These are phyloP conservation scores for Trachops cirrhosus DNA, from an alignment of 2,797 vertebrate genomes.

Conservation along the genomic window DNA sequence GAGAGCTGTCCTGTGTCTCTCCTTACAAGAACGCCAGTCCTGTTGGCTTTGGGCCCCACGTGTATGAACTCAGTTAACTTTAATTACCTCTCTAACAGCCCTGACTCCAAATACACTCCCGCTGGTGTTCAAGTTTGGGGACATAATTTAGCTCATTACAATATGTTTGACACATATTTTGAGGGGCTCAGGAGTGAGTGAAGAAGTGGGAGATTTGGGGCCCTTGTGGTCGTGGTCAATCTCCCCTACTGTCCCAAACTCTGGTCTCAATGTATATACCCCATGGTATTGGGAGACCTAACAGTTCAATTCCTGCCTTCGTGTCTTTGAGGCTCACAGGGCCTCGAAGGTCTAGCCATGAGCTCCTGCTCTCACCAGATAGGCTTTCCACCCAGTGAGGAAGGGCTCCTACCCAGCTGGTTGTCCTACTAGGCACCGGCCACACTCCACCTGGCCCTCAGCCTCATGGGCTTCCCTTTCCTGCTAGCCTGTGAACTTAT, in stretches of 20 bases:
- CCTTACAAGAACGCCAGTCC: not conserved
- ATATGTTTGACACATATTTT: not conserved
- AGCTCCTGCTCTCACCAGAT: not conserved
- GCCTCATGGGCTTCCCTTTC: not conserved
- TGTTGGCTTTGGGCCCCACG: no score
- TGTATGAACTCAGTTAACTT: not conserved
- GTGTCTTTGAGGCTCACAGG: not conserved
- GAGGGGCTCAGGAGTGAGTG: not conserved
- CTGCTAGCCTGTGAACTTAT: not conserved
- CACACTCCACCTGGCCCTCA: not conserved
- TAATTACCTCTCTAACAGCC: not conserved
- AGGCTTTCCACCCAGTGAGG: rapidly evolving
- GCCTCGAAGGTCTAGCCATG: not conserved
- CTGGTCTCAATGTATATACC: not conserved
- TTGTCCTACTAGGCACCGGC: not conserved
- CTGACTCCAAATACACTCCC: not conserved
- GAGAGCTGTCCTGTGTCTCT: not conserved
- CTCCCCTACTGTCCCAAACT: not conserved
- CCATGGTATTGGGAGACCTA: not conserved
- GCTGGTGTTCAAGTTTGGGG: not conserved
- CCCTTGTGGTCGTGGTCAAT: not conserved
- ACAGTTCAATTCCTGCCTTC: not conserved
- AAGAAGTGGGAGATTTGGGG: not conserved
- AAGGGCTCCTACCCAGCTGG: no score
- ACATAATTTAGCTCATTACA: not conserved